Evolutionary conservation across 23 tunicate species (phyloP), one percentile per base, ranked within the genome.

Genomic region (Ciona savignyi): DNA sequence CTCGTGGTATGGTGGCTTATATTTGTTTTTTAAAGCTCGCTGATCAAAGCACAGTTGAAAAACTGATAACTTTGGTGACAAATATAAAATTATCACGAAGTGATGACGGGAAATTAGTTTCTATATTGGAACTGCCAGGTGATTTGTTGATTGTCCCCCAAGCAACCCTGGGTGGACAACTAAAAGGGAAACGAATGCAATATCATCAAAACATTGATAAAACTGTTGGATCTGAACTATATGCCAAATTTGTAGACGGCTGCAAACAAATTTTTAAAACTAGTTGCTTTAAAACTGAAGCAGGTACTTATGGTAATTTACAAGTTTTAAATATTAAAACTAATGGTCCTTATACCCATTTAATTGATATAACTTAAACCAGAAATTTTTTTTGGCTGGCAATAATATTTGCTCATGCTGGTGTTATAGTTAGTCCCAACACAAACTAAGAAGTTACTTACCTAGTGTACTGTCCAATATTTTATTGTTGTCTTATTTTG

Each of bases 311-410:
- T 66, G 98, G 98, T 33, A 92, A 86, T 80, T 72, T 85, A 71
- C 98, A 92, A 76, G 98, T 92, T 27, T 76, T 92, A 34, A 30
- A 77, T 21, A 61, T 92, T 60, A 79, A 85, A 1, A 92, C 98
- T 0, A 81, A 92, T 76, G 98, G 98, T n/a, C 98, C 98, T 21
- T 92, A 75, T 71, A 80, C 93, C n/a, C 98, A 92, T 66, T 62
- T 64, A 4, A 30, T 92, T 32, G 90, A 85, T 30, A 77, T 90
- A 71, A 35, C 23, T 34, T 72, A n/a, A 73, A 24, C 19, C n/a
- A n/a, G n/a, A n/a, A n/a, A n/a, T n/a, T n/a, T n/a, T n/a, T n/a
- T n/a, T n/a, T n/a, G n/a, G n/a, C n/a, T n/a, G n/a, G n/a, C n/a
- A n/a, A n/a, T n/a, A n/a, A n/a, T n/a, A n/a, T n/a, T n/a, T n/a